Conservation (phyloP, 2,888 invertebrate species). For the Aelia acuminata region DNA sequence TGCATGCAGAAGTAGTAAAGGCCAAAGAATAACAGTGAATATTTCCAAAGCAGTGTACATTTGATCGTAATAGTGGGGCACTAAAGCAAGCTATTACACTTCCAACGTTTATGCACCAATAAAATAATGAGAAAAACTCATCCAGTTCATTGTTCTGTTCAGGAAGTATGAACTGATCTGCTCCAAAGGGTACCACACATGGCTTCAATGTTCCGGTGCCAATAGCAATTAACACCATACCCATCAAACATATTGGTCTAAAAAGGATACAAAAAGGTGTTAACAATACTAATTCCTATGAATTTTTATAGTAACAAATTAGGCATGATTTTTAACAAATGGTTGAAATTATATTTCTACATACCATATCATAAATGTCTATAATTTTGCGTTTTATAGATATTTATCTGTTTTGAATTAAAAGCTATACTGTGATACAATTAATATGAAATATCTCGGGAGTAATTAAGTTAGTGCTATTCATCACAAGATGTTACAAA, state of each 20-base stretch:
- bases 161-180: slow-evolving; percentile 82
- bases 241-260: slow-evolving; percentile 69
- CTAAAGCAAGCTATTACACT: slow-evolving; percentile 80
- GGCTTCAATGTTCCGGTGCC: slow-evolving; percentile 89
- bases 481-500: too few species aligned
- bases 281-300: too few species aligned
- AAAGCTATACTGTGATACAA: too few species aligned
- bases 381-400: too few species aligned
- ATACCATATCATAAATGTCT: too few species aligned
- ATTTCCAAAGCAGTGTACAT: slow-evolving; percentile 76
- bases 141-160: slow-evolving; percentile 77
- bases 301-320: too few species aligned
- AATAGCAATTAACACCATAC: slow-evolving; percentile 79
- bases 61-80: slow-evolving; percentile 80
- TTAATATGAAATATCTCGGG: too few species aligned
- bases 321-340: too few species aligned
- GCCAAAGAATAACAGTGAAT: slow-evolving; percentile 80
- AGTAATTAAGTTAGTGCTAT: too few species aligned
- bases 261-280: background rate
- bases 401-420: too few species aligned
- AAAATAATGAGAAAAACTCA: slow-evolving; percentile 83
- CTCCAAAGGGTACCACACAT: slow-evolving; percentile 86
- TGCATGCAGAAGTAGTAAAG: slow-evolving; percentile 80
- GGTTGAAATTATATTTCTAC: too few species aligned
- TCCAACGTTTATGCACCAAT: slow-evolving; percentile 78